Percentiles rank a stretch among this genome's conserved stretches.
These are phyloP conservation scores for Phasia obesa DNA, from an alignment of 2,888 invertebrate genomes.

Conservation along the genomic window DNA sequence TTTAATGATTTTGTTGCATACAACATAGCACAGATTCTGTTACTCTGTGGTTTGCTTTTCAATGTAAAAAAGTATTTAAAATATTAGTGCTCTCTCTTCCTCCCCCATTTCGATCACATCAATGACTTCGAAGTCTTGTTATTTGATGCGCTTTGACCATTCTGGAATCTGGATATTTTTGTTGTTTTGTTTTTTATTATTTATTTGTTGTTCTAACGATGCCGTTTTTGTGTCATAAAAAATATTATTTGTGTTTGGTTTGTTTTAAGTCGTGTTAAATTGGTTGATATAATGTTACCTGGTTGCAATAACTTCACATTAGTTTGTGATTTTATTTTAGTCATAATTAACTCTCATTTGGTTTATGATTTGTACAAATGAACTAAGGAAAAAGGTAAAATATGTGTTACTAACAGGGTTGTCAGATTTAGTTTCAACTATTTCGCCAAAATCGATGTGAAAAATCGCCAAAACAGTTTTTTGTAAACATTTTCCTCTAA, in stretches of 20 bases:
- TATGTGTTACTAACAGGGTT: no score
- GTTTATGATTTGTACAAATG: slow-evolving; percentile 33
- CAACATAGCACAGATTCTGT: slow-evolving; percentile 68
- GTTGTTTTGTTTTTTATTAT: slow-evolving; percentile 16
- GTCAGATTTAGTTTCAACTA: no score
- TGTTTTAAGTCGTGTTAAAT: slow-evolving; percentile 29
- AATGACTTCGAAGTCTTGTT: slow-evolving; percentile 58
- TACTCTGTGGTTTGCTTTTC: slow-evolving; percentile 61
- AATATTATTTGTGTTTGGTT: slow-evolving; percentile 56
- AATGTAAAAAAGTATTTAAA: slow-evolving; percentile 41
- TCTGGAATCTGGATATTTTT: slow-evolving; percentile 25
- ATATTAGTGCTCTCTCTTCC: neutral
- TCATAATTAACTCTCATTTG: slow-evolving; percentile 29
- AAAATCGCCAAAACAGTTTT: no score
- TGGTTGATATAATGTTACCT: slow-evolving; percentile 45
- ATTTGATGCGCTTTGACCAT: slow-evolving; percentile 60
- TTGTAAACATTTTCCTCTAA: no score
- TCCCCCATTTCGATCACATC: slow-evolving; percentile 45
- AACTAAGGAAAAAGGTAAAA: no score
- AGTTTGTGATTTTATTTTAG: slow-evolving; percentile 39
- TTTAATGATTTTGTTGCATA: slow-evolving; percentile 32
- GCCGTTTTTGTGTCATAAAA: slow-evolving; percentile 42
- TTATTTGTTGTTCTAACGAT: slow-evolving; percentile 21
- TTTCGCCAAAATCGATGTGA: no score
- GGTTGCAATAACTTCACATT: slow-evolving; percentile 62